Conservation (phyloP, 2,113 vertebrate species). For the Gavia stellata region DNA sequence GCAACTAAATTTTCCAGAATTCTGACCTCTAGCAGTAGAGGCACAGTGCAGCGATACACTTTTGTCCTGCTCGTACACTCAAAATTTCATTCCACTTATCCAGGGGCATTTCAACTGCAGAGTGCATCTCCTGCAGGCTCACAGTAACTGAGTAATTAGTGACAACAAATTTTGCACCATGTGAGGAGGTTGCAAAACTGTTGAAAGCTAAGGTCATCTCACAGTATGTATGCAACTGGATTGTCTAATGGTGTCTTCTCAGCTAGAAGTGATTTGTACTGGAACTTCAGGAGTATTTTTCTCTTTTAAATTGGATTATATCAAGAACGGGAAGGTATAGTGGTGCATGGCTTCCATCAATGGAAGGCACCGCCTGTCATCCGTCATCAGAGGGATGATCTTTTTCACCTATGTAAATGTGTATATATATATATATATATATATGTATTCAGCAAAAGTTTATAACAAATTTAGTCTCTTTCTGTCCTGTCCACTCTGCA, state of each 20-base stretch:
- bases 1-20: not conserved
- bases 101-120: accelerated
- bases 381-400: not conserved
- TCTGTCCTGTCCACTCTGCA: not conserved
- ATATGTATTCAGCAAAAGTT: not conserved
- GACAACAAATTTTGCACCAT: not conserved
- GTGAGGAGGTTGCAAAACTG: not conserved
- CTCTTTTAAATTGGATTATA: not conserved
- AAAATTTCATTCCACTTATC: not conserved
- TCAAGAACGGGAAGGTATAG: not conserved
- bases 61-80: not conserved
- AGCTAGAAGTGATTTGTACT: not conserved
- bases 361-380: not conserved
- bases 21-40: not conserved
- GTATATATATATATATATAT: too few species aligned
- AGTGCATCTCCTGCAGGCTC: not conserved
- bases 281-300: not conserved
- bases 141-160: not conserved
- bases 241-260: not conserved
- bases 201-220: not conserved
- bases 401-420: not conserved
- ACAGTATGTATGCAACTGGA: not conserved
- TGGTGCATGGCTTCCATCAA: not conserved
- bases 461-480: not conserved
- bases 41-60: not conserved